Percentiles rank a stretch among this genome's conserved stretches.
Conservation (phyloP, 2,888 invertebrate genomes). For the Eristalis tenax region DNA sequence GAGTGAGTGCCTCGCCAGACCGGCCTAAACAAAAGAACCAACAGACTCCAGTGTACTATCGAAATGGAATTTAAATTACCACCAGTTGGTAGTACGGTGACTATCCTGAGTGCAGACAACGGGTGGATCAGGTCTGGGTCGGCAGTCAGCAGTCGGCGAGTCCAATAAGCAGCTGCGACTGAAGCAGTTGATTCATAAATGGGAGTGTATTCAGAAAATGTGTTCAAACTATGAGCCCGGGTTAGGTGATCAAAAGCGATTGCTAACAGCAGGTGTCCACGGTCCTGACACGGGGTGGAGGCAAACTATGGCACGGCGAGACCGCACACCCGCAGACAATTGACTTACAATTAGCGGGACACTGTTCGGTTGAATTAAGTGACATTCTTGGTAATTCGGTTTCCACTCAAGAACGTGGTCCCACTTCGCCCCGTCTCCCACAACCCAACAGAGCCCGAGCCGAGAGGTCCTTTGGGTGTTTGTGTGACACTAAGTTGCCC, state of each 20-base stretch:
- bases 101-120: neutral
- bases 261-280: slow-evolving; percentile 25
- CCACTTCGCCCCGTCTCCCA: neutral
- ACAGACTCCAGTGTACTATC: slow-evolving; percentile 27
- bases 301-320: neutral
- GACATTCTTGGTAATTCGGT: slow-evolving; percentile 42
- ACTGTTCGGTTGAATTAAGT: slow-evolving; percentile 52
- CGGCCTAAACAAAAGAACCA: slow-evolving; percentile 18
- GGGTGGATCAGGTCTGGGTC: neutral
- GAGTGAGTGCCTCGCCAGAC: slow-evolving; percentile 10
- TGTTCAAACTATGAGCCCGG: slow-evolving; percentile 2
- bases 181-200: slow-evolving; percentile 49
- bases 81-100: slow-evolving; percentile 34
- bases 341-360: slow-evolving; percentile 60
- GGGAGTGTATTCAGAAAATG: slow-evolving; percentile 7
- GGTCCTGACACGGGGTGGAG: neutral
- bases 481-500: neutral
- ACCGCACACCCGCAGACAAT: slow-evolving; percentile 18
- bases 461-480: slow-evolving; percentile 16
- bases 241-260: slow-evolving; percentile 34
- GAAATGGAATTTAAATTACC: slow-evolving; percentile 63
- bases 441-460: neutral
- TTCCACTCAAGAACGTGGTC: slow-evolving; percentile 30
- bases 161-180: slow-evolving; percentile 28
- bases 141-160: neutral